Evolutionary conservation across 1,140 invertebrate genomes (phyloP).

Genomic region (Cydia strobilella): DNA sequence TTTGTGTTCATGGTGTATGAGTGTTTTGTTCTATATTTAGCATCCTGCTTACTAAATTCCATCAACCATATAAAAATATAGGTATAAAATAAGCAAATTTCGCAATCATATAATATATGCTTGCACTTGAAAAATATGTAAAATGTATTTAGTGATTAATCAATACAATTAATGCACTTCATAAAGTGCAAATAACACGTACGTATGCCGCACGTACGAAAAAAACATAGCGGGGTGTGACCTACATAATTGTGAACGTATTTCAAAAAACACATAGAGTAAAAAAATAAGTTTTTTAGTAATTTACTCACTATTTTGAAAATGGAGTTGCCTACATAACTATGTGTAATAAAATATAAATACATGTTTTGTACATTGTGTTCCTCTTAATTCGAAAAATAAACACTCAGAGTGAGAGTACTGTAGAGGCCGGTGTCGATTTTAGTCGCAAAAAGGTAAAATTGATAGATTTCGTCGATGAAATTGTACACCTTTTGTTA

Average conservation of each 20-base stretch:
- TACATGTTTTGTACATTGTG: constrained; percentile 23
- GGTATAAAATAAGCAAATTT: neutral
- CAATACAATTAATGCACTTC: neutral
- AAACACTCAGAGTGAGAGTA: neutral
- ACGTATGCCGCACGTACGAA: neutral
- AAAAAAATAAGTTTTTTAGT: neutral
- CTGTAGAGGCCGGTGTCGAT: too few relatives aligned
- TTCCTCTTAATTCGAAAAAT: constrained; percentile 12
- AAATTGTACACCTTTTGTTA: too few relatives aligned
- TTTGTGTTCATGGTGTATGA: neutral
- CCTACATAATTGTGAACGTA: constrained; percentile 3
- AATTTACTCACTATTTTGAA: neutral
- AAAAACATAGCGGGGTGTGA: neutral
- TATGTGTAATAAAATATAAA: constrained; percentile 18
- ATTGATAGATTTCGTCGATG: too few relatives aligned
- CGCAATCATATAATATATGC: neutral
- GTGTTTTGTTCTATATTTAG: too few relatives aligned
- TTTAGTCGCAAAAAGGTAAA: too few relatives aligned
- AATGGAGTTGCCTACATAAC: neutral
- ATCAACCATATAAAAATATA: neutral
- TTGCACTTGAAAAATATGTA: too few relatives aligned
- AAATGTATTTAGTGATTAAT: too few relatives aligned
- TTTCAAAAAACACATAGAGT: neutral
- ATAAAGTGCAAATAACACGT: neutral
- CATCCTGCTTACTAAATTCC: neutral